Base-by-base conservation (phyloP, 1,140 invertebrate species). In the Kradibia gibbosae region DNA sequence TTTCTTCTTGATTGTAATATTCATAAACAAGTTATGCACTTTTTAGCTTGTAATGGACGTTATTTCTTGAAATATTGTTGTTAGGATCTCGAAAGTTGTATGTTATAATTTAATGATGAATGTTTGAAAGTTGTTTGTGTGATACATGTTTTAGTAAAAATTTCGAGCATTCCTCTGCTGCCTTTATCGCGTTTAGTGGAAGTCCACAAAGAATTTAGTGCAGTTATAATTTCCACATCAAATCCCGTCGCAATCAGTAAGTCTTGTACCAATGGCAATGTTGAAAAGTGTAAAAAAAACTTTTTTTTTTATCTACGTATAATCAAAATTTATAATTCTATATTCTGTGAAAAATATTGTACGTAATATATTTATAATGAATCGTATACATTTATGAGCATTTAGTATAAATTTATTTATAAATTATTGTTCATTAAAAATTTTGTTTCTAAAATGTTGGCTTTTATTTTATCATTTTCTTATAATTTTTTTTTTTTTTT, bases 91-190 rank as follows among this genome's bases (percentile, higher is more conserved):
- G 55, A 74, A 50, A 60, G 25, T 82, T 82, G 74, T 78, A 72
- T 25, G 67, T 67, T 78, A 53, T 72, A 62, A 13, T 75, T 75
- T 81, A 53, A 73, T 39, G 39, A 15, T 60, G 73, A 78, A 79
- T 80, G 79, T 48, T 78, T 81, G 55, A 73, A 78, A 62, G 45
- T 60, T 79, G 72, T 80, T 83, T 83, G 75, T 83, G 31, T 45
- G 78, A 86, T 80, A 85, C 83, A 70, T 85, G 57, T 85, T 87
- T 79, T 83, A 81, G 75, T 77, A 50, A 82, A 82, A 85, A 84
- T 84, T 42, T 85, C 78, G 74, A 88, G 84, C 88, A 89, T 89
- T 88, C 88, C 87, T 88, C 80, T 82, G 85, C 85, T 87, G 86
- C 87, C 87, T 88, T 88, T 86, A 85, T 83, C 3, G 81, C 74